Evolutionary conservation across 2,888 invertebrate genomes (phyloP).

Genomic region (Melanostoma mellinum): DNA sequence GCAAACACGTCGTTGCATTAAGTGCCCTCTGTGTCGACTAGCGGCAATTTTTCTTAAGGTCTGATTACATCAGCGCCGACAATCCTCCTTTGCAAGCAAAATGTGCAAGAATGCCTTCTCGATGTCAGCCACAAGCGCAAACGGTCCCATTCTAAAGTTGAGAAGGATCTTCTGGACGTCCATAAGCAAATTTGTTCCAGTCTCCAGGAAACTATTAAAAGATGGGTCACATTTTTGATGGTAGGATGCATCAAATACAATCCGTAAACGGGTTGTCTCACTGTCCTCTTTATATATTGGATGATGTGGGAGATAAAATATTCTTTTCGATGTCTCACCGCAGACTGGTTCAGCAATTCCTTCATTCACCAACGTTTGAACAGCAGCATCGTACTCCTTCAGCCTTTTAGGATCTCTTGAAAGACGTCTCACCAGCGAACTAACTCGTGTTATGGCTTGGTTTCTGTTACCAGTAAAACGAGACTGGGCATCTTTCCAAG

Average conservation of each 20-base stretch:
- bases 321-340: conserved; percentile 1
- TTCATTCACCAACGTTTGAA: not conserved
- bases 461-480: too few relatives aligned
- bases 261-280: conserved; percentile 17
- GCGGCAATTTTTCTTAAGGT: too few relatives aligned
- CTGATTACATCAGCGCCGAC: too few relatives aligned
- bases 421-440: too few relatives aligned
- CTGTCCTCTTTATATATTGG: conserved; percentile 15
- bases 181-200: conserved; percentile 16
- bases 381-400: too few relatives aligned
- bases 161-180: conserved; percentile 8
- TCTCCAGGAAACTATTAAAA: not conserved
- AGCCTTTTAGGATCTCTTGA: too few relatives aligned
- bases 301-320: conserved; percentile 35
- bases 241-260: conserved; percentile 40
- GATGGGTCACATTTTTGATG: too few relatives aligned
- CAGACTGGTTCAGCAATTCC: conserved; percentile 3
- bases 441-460: too few relatives aligned
- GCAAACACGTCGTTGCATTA: too few relatives aligned
- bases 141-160: conserved; percentile 19
- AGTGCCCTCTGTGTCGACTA: too few relatives aligned
- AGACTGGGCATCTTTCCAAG: too few relatives aligned
- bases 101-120: conserved; percentile 17
- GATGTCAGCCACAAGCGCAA: conserved; percentile 8
- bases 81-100: not conserved